Conservation (phyloP, 1,140 invertebrate species). For the Drosophila oshimai region DNA sequence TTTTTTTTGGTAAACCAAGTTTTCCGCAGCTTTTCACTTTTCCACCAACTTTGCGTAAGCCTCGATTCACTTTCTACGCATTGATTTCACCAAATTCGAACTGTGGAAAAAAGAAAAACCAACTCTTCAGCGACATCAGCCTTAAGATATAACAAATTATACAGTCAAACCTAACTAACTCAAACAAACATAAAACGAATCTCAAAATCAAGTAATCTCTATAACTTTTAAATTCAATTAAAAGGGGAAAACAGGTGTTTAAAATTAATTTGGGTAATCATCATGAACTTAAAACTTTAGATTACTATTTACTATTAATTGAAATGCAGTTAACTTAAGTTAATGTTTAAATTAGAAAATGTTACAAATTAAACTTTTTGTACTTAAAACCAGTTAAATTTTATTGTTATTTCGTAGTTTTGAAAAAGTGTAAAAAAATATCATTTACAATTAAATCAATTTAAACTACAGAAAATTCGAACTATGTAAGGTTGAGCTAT, state of each 20-base stretch:
- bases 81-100: conserved; percentile 75
- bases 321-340: no score
- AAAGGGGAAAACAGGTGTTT: no score
- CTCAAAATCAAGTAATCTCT: neutral
- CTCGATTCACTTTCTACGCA: conserved; percentile 75
- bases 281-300: no score
- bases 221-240: neutral
- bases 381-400: no score
- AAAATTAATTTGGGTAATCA: no score
- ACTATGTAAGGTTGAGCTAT: neutral
- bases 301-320: no score
- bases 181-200: neutral
- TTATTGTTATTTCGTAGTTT: no score
- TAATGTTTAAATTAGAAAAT: no score
- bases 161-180: conserved; percentile 8
- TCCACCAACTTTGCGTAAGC: conserved; percentile 49
- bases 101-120: conserved; percentile 62
- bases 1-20: conserved; percentile 32
- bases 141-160: neutral
- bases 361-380: no score
- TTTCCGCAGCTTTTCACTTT: conserved; percentile 59
- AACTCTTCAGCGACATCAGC: conserved; percentile 33
- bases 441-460: no score
- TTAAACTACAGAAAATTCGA: neutral
- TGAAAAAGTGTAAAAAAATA: no score